Base-by-base conservation (phyloP, 2,888 invertebrate genomes). In the Melinaea marsaeus region DNA sequence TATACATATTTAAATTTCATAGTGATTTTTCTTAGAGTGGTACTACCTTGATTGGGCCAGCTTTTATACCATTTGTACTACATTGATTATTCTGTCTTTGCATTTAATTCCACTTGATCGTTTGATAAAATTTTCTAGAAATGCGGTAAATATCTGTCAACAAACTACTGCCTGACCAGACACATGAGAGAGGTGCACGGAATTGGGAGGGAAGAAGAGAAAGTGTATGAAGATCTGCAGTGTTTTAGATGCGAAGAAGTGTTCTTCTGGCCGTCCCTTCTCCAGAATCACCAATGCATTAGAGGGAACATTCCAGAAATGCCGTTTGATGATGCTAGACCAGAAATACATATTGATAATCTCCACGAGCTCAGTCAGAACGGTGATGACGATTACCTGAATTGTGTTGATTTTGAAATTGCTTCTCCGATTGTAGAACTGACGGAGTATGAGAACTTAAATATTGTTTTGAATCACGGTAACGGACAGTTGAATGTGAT, bases 161-260 rank as follows among this genome's bases (percentile, higher is more conserved):
- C 79, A 0, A 81, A 71, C 48, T 85, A 77, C 66, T 76, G 81
- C 37, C 69, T 90, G 0, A 84, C 73, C 7, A 80, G 90, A 0
- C 90, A 90, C 64, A 79, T 85, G 3, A 69, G 75, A 2, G 76
- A 73, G 0, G 73, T 78, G 13, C 88, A 89, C 58, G 61, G 64
- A 72, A 78, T 47, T 76, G 72, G 3, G 4, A 58, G 37, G 32
- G 60, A 57, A 1, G 45, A 13, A 1, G 45, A 13, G 1, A 13
- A 60, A n/a, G 22, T 7, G 6, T 35, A 33, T n/a, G 76, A 80
- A 0, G 75, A 70, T 9, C 72, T 85, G 0, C 75, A 74, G 5
- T 89, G 89, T 65, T 73, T 78, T 3, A 74, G 79, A 0, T 90
- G 89, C 9, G 88, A 87, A 48, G 88, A 88, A 61, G 79, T 74